Evolutionary conservation across 1,140 invertebrate species (phyloP).

Genomic region (Apis cerana): DNA sequence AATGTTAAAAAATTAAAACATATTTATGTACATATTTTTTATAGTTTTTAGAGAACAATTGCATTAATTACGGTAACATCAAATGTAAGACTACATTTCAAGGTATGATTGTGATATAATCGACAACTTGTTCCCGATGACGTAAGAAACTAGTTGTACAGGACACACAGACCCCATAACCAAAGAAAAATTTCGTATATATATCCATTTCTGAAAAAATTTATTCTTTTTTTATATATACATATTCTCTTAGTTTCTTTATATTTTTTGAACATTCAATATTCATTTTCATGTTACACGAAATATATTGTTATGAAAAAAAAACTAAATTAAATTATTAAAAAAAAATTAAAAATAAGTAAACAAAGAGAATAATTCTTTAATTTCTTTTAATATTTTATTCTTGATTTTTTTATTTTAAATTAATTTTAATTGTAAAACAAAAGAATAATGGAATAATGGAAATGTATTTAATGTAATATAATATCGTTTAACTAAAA

Average conservation of each 20-base stretch:
- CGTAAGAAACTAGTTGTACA: conserved; percentile 46
- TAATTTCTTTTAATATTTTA: background rate
- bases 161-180: conserved; percentile 33
- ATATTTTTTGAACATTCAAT: background rate
- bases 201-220: conserved; percentile 25
- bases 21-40: conserved; percentile 2
- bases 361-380: too few relatives aligned
- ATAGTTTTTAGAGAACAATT: background rate
- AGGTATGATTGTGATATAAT: conserved; percentile 56
- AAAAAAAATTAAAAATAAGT: too few relatives aligned
- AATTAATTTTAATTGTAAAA: background rate
- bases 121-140: conserved; percentile 57
- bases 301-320: background rate
- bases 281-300: background rate
- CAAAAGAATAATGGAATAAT: background rate
- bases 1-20: background rate
- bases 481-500: background rate
- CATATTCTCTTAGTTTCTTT: background rate
- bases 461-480: too few relatives aligned
- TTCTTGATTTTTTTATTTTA: background rate
- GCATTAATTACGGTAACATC: conserved; percentile 12
- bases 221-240: background rate
- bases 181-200: conserved; percentile 26
- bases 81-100: conserved; percentile 37
- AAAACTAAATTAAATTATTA: too few relatives aligned